phyloP scores from a whole-genome alignment of 2,888 invertebrate genomes.

The Corbicula japonica region DNA sequence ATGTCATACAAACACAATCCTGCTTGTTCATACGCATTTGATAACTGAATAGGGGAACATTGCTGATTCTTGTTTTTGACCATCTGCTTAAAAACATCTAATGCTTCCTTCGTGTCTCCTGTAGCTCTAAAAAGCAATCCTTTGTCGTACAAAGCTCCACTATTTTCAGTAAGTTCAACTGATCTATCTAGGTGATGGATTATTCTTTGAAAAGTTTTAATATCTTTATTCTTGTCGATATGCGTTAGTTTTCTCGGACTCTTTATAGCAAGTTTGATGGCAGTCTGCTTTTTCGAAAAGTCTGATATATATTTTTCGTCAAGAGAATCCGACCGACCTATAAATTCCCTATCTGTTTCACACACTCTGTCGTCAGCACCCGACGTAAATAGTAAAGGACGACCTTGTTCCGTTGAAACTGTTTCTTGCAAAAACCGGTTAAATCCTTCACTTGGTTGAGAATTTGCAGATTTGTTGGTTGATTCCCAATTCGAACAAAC shows the following conservation, averaged over 20 bases:
- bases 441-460: too few species aligned
- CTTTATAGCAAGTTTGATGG: conserved; percentile 17
- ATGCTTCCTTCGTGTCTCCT: conserved; percentile 13
- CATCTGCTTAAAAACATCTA: conserved; percentile 30
- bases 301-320: background rate
- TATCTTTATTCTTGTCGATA: background rate
- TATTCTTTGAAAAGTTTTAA: conserved; percentile 11
- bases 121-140: conserved; percentile 34
- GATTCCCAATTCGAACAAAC: too few species aligned
- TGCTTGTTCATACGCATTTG: conserved; percentile 54
- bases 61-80: conserved; percentile 9
- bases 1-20: conserved; percentile 41
- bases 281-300: background rate
- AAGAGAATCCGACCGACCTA: background rate
- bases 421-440: background rate
- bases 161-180: conserved; percentile 27
- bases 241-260: conserved; percentile 36
- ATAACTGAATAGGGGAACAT: conserved; percentile 21
- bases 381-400: background rate
- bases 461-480: too few species aligned
- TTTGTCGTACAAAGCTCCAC: conserved; percentile 41
- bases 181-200: conserved; percentile 30
- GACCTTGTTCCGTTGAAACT: background rate
- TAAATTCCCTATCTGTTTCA: background rate
- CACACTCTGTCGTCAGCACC: background rate